Base-by-base conservation (phyloP, 1,140 invertebrate species). In the Bicyclus anynana region DNA sequence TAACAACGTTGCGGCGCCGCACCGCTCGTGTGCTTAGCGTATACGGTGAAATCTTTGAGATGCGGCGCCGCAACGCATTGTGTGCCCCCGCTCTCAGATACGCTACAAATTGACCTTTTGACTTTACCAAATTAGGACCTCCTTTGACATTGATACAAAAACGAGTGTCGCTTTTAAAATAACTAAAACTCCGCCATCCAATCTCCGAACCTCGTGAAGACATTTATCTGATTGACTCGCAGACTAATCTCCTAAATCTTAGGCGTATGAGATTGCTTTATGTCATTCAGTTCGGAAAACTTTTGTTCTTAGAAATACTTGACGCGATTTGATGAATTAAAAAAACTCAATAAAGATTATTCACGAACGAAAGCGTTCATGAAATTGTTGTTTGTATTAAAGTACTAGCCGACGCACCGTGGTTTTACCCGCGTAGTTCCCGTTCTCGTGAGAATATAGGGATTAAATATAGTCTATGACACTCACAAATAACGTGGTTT, bases 201-300 rank as follows among this genome's bases (percentile, higher is more conserved):
- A 38, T 38, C 37, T 38, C 37, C 37, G 13, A 38, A 14, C 5
- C 37, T 38, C 16, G 13, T 38, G 37, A 38, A 38, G 13, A 14
- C 37, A 38, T 38, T 38, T 38, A 38, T 38, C 37, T 33, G 50
- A 52, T 52, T 52, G 50, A 52, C 35, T 16, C 35, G 17, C 21
- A 29, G 37, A 37, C 16, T 26, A 17, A 37, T 38, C 33, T 21
- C 44, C 33, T 51, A 38, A 38, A 51, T 51, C 49, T 51, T 16
- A 9, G 17, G 17, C 33, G 2, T 14, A 51, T 51, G 35, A 23
- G 49, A 51, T 51, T 51, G 33, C 50, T 52, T 52, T 52, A 38
- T 9, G 37, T 38, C 37, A 38, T 38, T 38, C 37, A 38, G 33
- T 38, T 37, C 27, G 20, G 37, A 40, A 52, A 38, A 52, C 50